Percentiles rank a stretch among this genome's conserved stretches.
Conservation (phyloP, 2,113 vertebrate species). For the Lasiurus cinereus region DNA sequence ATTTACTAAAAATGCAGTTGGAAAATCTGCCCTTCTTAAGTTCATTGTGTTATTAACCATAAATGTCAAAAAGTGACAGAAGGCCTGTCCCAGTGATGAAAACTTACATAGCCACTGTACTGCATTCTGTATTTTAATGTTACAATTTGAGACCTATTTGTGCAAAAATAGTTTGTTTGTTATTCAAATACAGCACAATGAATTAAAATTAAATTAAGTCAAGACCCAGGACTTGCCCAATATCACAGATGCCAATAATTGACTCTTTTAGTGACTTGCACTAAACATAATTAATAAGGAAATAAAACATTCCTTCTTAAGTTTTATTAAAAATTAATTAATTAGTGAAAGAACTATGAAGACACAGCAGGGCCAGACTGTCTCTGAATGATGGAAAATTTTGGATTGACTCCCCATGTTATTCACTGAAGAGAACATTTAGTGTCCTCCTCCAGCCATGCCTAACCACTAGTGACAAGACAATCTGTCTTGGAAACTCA, state of each 20-base stretch:
- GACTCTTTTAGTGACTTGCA: neutral
- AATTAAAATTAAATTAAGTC: neutral
- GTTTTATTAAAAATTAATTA: neutral
- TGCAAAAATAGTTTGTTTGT: slow-evolving; percentile 77
- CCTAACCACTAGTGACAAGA: slow-evolving; percentile 63
- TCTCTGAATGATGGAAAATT: fast-evolving
- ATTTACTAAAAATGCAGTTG: slow-evolving; percentile 39
- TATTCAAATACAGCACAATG: slow-evolving; percentile 73
- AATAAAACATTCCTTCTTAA: neutral
- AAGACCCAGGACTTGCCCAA: neutral
- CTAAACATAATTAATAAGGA: neutral
- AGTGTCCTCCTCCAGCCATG: slow-evolving; percentile 4
- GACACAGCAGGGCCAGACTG: neutral
- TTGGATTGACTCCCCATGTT: neutral
- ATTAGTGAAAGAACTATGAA: neutral
- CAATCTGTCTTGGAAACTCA: neutral
- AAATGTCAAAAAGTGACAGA: neutral
- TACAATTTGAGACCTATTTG: slow-evolving; percentile 66
- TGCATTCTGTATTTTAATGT: slow-evolving; percentile 46
- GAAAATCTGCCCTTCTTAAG: neutral
- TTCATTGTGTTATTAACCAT: slow-evolving; percentile 13
- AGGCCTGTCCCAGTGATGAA: neutral
- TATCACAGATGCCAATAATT: neutral
- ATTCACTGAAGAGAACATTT: slow-evolving; percentile 1
- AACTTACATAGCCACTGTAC: neutral